Evolutionary conservation across 2,113 vertebrate species (phyloP).

Genomic region (Leiothrix lutea): DNA sequence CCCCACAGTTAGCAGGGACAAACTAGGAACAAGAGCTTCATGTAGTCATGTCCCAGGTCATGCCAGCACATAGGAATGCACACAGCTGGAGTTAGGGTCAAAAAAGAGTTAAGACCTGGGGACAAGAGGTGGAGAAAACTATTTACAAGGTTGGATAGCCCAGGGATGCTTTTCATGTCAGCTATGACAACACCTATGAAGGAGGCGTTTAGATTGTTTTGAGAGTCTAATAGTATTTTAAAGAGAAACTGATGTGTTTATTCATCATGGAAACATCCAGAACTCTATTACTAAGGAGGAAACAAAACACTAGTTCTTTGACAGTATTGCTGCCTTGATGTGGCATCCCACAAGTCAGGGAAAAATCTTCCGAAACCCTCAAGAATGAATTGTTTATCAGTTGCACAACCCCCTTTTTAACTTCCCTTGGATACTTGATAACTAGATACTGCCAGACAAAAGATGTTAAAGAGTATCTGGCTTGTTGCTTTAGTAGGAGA

Average conservation of each 20-base stretch:
- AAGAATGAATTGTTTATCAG: neutral
- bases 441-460: neutral
- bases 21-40: neutral
- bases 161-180: neutral
- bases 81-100: neutral
- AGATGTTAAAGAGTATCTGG: neutral
- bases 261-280: neutral
- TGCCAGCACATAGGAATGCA: fast-evolving
- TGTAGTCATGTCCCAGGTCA: neutral
- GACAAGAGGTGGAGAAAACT: neutral
- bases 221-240: neutral
- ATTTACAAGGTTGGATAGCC: neutral
- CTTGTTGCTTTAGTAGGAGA: neutral
- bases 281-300: neutral
- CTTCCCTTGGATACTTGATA: neutral
- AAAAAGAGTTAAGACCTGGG: neutral
- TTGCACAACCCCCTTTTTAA: neutral
- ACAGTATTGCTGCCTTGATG: neutral
- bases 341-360: neutral
- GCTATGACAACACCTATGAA: neutral
- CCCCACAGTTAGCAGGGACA: neutral
- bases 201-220: neutral
- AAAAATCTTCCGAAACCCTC: neutral
- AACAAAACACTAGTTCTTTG: neutral
- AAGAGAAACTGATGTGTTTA: neutral